These are phyloP conservation scores for Morpho achilles DNA, from an alignment of 2,888 invertebrate genomes.

Conservation along the genomic window DNA sequence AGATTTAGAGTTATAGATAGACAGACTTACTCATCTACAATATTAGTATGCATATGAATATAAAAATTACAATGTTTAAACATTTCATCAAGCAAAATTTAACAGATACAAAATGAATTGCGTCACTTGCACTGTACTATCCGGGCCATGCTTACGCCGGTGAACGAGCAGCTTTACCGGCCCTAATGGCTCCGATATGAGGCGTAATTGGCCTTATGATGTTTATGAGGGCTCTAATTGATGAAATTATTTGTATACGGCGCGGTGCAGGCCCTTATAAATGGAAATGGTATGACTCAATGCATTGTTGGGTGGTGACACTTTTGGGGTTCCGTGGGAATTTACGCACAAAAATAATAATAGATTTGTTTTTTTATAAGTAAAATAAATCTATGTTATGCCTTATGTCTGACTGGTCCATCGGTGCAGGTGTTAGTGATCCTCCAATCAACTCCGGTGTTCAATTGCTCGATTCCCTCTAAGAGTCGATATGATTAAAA, in stretches of 20 bases:
- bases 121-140: background rate
- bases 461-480: too few relatives aligned
- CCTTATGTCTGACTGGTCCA: too few relatives aligned
- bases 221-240: constrained; percentile 15
- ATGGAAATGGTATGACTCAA: constrained; percentile 1
- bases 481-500: too few relatives aligned
- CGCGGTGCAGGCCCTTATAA: background rate
- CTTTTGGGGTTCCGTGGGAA: constrained; percentile 5
- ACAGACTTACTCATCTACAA: too few relatives aligned
- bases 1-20: too few relatives aligned
- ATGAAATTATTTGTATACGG: constrained; percentile 13
- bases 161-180: background rate
- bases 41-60: too few relatives aligned
- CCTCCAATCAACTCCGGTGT: too few relatives aligned
- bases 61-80: too few relatives aligned
- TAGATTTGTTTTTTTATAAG: background rate
- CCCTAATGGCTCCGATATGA: constrained; percentile 7
- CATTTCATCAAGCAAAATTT: too few relatives aligned
- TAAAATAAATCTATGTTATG: too few relatives aligned
- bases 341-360: background rate
- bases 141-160: background rate
- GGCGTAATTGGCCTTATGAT: constrained; percentile 9
- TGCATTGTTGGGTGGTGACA: constrained; percentile 1
- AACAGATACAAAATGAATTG: background rate
- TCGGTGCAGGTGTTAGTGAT: too few relatives aligned